Percentiles rank a stretch among this genome's conserved stretches.
Conservation (phyloP, 2,888 invertebrate species). For the Hemithea aestivaria region DNA sequence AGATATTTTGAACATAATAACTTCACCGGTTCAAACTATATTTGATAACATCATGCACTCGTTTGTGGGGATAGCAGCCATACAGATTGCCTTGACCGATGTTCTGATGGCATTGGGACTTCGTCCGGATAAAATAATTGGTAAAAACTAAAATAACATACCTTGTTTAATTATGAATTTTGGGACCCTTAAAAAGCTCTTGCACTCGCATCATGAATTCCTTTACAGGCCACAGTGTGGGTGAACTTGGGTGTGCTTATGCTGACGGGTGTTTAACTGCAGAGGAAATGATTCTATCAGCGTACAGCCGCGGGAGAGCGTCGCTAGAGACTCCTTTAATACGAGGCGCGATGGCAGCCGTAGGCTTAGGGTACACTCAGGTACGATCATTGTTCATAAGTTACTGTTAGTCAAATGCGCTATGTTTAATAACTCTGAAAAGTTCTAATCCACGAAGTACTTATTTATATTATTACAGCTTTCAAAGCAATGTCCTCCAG, state of each 20-base stretch:
- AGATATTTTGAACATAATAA: slow-evolving; percentile 21
- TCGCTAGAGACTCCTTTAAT: slow-evolving; percentile 81
- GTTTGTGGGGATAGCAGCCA: slow-evolving; percentile 86
- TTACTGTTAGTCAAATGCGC: no score
- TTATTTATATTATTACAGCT: no score
- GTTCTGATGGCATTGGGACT: slow-evolving; percentile 33
- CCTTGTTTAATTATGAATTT: no score
- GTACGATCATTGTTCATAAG: no score
- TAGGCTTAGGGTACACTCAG: slow-evolving; percentile 75
- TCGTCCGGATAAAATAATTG: slow-evolving; percentile 41
- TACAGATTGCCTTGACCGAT: slow-evolving; percentile 64
- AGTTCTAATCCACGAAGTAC: no score
- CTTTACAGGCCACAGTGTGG: slow-evolving; percentile 77
- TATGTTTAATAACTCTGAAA: no score
- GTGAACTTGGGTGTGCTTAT: slow-evolving; percentile 94
- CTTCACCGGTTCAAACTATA: slow-evolving; percentile 34
- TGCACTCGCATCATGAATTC: no score
- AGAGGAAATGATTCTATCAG: slow-evolving; percentile 87
- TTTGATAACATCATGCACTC: slow-evolving; percentile 80
- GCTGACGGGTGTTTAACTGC: slow-evolving; percentile 91
- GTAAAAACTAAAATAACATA: slow-evolving; percentile 54
- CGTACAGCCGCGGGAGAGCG: slow-evolving; percentile 86
- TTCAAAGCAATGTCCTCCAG: slow-evolving; percentile 66
- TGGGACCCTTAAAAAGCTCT: no score
- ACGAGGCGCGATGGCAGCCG: slow-evolving; percentile 89